Conservation (phyloP, 2,888 invertebrate species). For the Cistogaster globosa region DNA sequence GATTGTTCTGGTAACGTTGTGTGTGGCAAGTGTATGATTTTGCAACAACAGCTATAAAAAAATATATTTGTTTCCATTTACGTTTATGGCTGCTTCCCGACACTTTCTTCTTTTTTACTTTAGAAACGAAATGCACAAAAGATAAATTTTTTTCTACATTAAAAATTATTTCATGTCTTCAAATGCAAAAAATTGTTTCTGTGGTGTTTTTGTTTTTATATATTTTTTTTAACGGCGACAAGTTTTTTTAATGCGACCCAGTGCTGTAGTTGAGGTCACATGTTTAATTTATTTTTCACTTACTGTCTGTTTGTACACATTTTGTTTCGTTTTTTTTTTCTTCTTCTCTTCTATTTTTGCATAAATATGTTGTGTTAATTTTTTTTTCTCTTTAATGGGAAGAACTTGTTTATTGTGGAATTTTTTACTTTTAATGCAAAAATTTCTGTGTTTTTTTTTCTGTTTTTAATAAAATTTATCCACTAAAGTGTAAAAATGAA, state of each 20-base stretch:
- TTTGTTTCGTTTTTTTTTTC: neutral
- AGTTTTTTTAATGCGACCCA: conserved; percentile 47
- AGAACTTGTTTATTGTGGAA: conserved; percentile 22
- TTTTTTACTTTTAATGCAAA: neutral
- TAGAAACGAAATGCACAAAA: neutral
- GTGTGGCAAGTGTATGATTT: conserved; percentile 44
- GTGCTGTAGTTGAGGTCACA: conserved; percentile 47
- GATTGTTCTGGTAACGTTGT: conserved; percentile 30
- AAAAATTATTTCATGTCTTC: conserved; percentile 38
- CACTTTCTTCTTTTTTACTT: conserved; percentile 46
- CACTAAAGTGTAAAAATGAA: conserved; percentile 6
- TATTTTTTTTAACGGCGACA: neutral
- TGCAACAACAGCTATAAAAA: conserved; percentile 6
- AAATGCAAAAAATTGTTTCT: conserved; percentile 1
- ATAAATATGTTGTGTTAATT: conserved; percentile 16
- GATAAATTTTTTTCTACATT: conserved; percentile 21
- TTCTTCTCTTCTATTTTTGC: conserved; percentile 38
- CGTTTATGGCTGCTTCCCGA: conserved; percentile 23
- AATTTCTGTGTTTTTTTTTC: neutral
- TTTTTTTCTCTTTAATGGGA: conserved; percentile 27
- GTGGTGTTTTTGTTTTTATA: conserved; percentile 12
- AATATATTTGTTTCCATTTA: conserved; percentile 18
- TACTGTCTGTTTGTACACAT: conserved; percentile 22
- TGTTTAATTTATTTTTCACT: conserved; percentile 47
- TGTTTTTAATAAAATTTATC: conserved; percentile 17